These are phyloP conservation scores for Ricordea florida DNA, from an alignment of 92 coral and sea anemone genomes.

Conservation along the genomic window DNA sequence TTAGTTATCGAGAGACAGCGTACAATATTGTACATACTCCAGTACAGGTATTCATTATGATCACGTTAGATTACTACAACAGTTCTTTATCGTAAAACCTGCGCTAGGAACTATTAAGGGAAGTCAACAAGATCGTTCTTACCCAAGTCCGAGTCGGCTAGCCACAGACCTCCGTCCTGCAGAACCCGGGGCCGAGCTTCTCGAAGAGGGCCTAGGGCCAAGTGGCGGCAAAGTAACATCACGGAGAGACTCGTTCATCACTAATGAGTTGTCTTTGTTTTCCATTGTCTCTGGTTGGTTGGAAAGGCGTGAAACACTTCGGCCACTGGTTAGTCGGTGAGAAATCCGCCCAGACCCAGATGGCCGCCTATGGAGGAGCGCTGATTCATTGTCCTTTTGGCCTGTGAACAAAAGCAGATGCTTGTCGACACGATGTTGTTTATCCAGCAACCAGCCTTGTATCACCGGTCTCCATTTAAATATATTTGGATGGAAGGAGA, in stretches of 20 bases:
- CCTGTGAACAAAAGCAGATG: background rate
- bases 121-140: background rate
- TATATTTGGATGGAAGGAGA: no score
- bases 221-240: constrained; percentile 64
- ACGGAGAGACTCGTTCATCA: constrained; percentile 15
- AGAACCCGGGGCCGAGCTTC: constrained; percentile 60
- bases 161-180: constrained; percentile 11
- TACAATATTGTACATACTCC: no score
- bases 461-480: no score
- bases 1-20: no score
- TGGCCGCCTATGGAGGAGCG: constrained; percentile 20
- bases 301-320: background rate
- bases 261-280: background rate
- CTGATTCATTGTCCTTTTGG: background rate
- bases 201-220: constrained; percentile 64
- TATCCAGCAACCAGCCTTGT: no score
- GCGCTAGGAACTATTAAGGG: no score
- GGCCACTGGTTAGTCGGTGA: constrained; percentile 19
- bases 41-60: no score
- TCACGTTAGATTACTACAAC: no score
- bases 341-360: constrained; percentile 19
- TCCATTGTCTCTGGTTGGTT: background rate
- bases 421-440: no score
- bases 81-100: no score
- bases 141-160: constrained; percentile 15